Base-by-base conservation (phyloP, 2,888 invertebrate genomes). In the Seladonia tumulorum region DNA sequence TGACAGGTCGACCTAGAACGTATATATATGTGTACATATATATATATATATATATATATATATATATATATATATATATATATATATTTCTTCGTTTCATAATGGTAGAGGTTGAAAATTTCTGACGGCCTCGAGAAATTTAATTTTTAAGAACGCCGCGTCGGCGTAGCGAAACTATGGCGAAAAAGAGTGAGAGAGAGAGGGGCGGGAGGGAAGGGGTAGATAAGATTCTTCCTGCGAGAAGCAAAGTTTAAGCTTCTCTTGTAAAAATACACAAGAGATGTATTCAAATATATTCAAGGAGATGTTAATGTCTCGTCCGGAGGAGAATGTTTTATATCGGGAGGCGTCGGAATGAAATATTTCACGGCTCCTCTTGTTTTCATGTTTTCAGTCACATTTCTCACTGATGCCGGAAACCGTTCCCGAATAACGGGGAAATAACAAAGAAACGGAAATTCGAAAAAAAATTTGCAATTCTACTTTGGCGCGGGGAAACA, bases 211-310 rank as follows among this genome's bases (percentile, higher is more conserved):
- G n/a, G 14, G 1, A 7, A 1, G 22, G 22, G 22, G 35, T 10
- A 10, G 22, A 35, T 22, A 39, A 35, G 39, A 68, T 68, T 68
- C 35, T 39, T 68, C 39, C 39, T 68, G 68, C 16, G 22, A 39
- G 18, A 22, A 68, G 12, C 35, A 35, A 22, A 39, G 35, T 68
- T 68, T 63, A n/a, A 39, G 68, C 35, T 68, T 68, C 22, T 39
- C 68, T 68, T 68, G 68, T 68, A 68, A 68, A 68, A 68, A 68
- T 68, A 66, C 45, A 47, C 76, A n/a, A 29, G 66, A 47, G 25
- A 76, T 25, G 25, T 12, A 22, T 42, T 63, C 39, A 68, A 68
- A 68, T 68, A 22, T 66, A 68, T 68, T 68, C 68, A 81, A 77
- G n/a, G 47, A 63, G 60, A 39, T 63, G 47, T 72, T 39, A 39